These are phyloP conservation scores for Andrena flavipes DNA, from an alignment of 2,888 invertebrate genomes.

Conservation along the genomic window DNA sequence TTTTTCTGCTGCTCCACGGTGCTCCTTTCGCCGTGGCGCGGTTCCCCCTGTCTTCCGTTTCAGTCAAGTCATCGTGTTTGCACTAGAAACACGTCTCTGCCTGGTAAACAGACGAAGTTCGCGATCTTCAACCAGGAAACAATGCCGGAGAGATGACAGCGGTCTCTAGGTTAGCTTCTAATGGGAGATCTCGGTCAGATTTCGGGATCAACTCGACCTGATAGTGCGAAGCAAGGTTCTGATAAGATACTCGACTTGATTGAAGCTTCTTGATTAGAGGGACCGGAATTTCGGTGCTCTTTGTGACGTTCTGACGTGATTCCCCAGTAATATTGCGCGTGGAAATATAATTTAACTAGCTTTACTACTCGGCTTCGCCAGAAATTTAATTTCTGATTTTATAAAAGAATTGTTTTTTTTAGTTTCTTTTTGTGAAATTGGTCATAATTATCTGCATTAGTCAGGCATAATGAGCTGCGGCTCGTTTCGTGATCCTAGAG, in stretches of 20 bases:
- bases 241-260: not conserved
- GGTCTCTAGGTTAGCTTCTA: not conserved
- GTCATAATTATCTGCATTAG: too few relatives aligned
- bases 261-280: not conserved
- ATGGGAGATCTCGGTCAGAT: not conserved
- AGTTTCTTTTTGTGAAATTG: too few relatives aligned
- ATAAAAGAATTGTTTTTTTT: too few relatives aligned
- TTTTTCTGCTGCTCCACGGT: slow-evolving; percentile 15
- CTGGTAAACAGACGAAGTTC: not conserved
- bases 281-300: too few relatives aligned
- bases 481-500: too few relatives aligned
- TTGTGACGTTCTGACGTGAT: too few relatives aligned
- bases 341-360: too few relatives aligned
- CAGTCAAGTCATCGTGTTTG: not conserved
- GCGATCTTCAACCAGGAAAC: not conserved
- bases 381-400: too few relatives aligned
- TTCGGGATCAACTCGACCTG: not conserved
- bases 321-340: too few relatives aligned
- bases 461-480: too few relatives aligned
- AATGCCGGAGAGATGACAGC: not conserved
- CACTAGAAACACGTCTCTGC: not conserved
- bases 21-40: not conserved
- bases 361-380: too few relatives aligned
- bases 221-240: not conserved
- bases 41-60: not conserved